Conservation (phyloP, 92 coral and sea anemone genomes). For the Epizoanthus ramosus region DNA sequence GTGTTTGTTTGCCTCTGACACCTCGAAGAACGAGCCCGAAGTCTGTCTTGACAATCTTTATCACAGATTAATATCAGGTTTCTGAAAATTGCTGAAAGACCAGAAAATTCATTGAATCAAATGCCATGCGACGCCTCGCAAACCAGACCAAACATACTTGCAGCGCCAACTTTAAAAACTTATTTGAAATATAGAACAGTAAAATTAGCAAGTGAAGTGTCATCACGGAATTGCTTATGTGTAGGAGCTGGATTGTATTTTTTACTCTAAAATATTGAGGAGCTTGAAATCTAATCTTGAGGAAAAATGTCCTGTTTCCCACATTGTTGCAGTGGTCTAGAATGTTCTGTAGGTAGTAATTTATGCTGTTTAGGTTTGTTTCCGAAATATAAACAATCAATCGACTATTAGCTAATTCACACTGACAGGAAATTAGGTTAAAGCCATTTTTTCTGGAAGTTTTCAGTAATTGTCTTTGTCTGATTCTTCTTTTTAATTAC, state of each 20-base stretch:
- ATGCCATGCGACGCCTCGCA: neutral
- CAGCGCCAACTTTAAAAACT: neutral
- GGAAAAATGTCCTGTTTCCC: neutral
- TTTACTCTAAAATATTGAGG: neutral
- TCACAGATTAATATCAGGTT: constrained; percentile 9
- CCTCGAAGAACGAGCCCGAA: neutral
- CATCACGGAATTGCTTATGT: too few relatives aligned
- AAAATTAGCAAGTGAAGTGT: too few relatives aligned
- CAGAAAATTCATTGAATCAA: neutral
- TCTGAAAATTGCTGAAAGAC: neutral
- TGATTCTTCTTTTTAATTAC: neutral
- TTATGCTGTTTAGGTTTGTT: constrained; percentile 9
- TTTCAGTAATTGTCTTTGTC: constrained; percentile 1
- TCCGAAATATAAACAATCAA: constrained; percentile 31
- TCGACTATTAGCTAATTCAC: constrained; percentile 30
- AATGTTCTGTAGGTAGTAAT: constrained; percentile 24
- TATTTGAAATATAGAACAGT: too few relatives aligned
- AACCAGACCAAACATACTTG: neutral
- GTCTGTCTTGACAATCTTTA: neutral
- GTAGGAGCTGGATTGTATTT: too few relatives aligned
- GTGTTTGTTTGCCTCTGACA: neutral
- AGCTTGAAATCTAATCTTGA: neutral
- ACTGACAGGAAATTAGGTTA: constrained; percentile 31
- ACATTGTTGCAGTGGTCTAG: constrained; percentile 11
- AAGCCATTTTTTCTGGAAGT: constrained; percentile 32